A percentile compares a stretch with the other conserved stretches of the same genome.
phyloP scores from a whole-genome alignment of 2,888 invertebrate genomes.

The Parapristionchus giblindavisi region DNA sequence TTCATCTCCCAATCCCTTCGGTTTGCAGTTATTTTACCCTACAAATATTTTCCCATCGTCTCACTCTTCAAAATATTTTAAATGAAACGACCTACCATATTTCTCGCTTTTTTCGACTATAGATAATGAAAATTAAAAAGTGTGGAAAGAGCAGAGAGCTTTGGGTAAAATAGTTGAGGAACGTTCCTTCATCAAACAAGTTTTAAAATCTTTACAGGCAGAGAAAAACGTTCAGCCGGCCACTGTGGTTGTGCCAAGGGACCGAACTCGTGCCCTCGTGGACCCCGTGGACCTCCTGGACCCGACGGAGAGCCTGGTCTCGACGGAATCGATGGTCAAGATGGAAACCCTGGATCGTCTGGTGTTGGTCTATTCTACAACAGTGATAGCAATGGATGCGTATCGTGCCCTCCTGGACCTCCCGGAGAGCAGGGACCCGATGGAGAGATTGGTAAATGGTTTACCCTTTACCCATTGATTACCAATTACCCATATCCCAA shows the following conservation, averaged over 20 bases:
- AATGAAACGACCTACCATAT: too few species aligned
- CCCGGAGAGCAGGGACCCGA: slow-evolving; percentile 54
- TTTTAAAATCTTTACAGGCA: neutral
- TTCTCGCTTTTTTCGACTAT: neutral
- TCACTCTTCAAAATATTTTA: too few species aligned
- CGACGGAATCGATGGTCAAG: slow-evolving; percentile 23
- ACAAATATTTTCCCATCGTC: too few species aligned
- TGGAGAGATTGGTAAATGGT: slow-evolving; percentile 53
- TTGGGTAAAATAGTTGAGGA: too few species aligned
- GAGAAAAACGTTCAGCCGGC: neutral
- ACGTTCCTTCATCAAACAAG: too few species aligned
- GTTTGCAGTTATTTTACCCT: neutral
- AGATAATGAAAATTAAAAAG: neutral
- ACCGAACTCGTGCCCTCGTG: slow-evolving; percentile 29
- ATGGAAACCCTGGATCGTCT: neutral
- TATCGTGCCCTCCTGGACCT: slow-evolving; percentile 49
- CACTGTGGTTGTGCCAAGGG: slow-evolving; percentile 30
- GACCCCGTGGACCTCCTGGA: slow-evolving; percentile 51
- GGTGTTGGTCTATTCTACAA: slow-evolving; percentile 20
- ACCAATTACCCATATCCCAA: too few species aligned
- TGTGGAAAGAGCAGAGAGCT: neutral
- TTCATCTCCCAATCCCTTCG: slow-evolving; percentile 6
- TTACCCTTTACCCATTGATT: too few species aligned
- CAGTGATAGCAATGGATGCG: slow-evolving; percentile 10
- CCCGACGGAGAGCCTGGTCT: slow-evolving; percentile 57